A percentile compares a stretch with the other conserved stretches of the same genome.
phyloP scores from a whole-genome alignment of 2,797 vertebrate genomes.

The Staurois parvus region DNA sequence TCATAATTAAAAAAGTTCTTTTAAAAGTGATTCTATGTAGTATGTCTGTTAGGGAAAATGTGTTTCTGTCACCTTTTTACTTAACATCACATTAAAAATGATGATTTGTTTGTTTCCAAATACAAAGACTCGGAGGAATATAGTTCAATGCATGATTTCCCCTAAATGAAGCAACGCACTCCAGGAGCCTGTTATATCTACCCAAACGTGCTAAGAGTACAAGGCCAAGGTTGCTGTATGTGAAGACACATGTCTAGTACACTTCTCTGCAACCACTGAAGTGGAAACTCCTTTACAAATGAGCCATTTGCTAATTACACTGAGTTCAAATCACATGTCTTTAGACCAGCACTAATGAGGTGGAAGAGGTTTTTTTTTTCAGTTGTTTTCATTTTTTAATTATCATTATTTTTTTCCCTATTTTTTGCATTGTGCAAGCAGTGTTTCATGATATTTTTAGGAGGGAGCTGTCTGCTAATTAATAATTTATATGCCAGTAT shows the following conservation, averaged over 20 bases:
- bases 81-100: no score
- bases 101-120: background rate
- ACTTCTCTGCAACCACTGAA: slow-evolving; percentile 65
- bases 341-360: slow-evolving; percentile 79
- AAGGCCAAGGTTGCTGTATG: slow-evolving; percentile 8
- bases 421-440: slow-evolving; percentile 51
- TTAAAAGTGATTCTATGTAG: no score
- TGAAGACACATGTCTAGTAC: background rate
- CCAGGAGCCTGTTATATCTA: slow-evolving; percentile 2
- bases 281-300: slow-evolving; percentile 73
- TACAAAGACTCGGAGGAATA: background rate
- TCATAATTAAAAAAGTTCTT: no score
- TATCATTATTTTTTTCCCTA: slow-evolving; percentile 34
- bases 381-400: slow-evolving; percentile 69
- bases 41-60: no score
- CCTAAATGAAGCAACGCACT: background rate
- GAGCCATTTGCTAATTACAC: slow-evolving; percentile 80
- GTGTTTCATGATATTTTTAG: slow-evolving; percentile 73
- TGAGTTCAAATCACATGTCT: slow-evolving; percentile 83
- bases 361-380: slow-evolving; percentile 68
- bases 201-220: background rate
- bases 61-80: no score
- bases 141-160: slow-evolving; percentile 6
- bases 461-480: slow-evolving; percentile 76
- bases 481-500: slow-evolving; percentile 92